These are phyloP conservation scores for Monodelphis domestica DNA, from an alignment of 2,797 vertebrate genomes.

Conservation along the genomic window DNA sequence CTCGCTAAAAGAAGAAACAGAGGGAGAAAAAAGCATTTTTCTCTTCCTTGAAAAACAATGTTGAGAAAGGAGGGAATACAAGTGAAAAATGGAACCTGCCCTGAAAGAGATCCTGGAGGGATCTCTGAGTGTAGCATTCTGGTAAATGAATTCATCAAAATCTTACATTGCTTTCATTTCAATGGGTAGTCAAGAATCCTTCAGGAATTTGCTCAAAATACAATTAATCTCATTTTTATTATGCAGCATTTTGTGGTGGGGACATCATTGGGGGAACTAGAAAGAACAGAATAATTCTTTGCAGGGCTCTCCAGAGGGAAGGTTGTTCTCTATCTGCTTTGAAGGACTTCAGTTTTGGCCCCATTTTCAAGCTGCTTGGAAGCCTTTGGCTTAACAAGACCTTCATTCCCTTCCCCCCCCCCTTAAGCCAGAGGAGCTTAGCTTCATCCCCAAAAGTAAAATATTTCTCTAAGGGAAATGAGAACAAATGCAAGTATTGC, in stretches of 20 bases:
- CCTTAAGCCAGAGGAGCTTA: not conserved
- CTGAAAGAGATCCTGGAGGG: rapidly evolving
- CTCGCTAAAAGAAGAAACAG: not conserved
- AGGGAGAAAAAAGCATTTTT: conserved; percentile 8
- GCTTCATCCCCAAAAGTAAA: conserved; percentile 2
- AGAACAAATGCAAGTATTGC: not conserved
- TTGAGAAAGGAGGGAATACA: not conserved
- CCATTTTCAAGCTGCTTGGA: conserved; percentile 25
- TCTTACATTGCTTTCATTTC: not conserved
- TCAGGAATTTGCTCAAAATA: not conserved
- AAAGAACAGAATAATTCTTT: conserved; percentile 15
- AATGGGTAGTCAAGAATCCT: not conserved
- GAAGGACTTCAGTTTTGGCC: conserved; percentile 2
- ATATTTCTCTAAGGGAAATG: not conserved
- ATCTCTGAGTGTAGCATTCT: not conserved
- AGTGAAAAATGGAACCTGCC: not conserved
- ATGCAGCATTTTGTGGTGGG: not conserved
- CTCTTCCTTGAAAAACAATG: not conserved
- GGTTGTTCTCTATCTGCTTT: not conserved
- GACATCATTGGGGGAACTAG: not conserved
- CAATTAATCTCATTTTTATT: conserved; percentile 11
- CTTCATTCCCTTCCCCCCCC: conserved; percentile 4
- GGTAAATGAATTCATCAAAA: not conserved
- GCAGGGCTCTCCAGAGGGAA: not conserved
- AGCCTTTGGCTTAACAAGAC: conserved; percentile 1